Evolutionary conservation across 2,113 vertebrate genomes (phyloP).

Genomic region (Daubentonia madagascariensis): DNA sequence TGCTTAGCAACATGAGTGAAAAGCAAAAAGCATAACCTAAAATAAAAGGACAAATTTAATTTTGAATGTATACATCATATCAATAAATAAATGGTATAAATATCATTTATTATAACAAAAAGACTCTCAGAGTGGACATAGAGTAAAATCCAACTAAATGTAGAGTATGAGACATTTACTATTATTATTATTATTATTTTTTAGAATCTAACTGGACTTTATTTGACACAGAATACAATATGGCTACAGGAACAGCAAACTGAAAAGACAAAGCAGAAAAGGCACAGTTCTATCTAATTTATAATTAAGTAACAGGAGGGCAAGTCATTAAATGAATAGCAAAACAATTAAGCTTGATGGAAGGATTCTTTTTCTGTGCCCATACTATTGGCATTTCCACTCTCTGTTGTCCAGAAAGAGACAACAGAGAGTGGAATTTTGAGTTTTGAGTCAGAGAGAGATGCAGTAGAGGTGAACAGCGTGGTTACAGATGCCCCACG

Average conservation of each 20-base stretch:
- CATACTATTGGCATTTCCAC: constrained; percentile 72
- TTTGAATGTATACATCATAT: background rate
- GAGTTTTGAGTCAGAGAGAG: background rate
- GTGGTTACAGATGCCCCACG: background rate
- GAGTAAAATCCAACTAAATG: background rate
- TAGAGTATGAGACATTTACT: background rate
- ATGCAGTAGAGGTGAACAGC: background rate
- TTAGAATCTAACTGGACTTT: constrained; percentile 77
- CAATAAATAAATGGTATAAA: background rate
- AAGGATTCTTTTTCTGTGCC: constrained; percentile 80
- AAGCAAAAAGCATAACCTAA: background rate
- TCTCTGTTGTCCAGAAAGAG: background rate
- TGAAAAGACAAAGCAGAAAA: constrained; percentile 54
- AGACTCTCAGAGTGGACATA: background rate
- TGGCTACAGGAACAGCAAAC: constrained; percentile 67
- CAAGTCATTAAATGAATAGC: constrained; percentile 67
- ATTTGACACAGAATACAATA: constrained; percentile 78
- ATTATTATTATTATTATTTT: no score
- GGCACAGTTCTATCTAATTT: constrained; percentile 69
- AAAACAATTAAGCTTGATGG: constrained; percentile 58
- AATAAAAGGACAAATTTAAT: background rate
- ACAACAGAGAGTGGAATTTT: no score
- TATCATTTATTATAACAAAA: background rate
- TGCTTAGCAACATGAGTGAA: background rate
- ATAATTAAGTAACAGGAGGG: constrained; percentile 71